Evolutionary conservation across 2,888 invertebrate species (phyloP), one percentile per base, ranked within the genome.

Genomic region (Argyresthia goedartella): DNA sequence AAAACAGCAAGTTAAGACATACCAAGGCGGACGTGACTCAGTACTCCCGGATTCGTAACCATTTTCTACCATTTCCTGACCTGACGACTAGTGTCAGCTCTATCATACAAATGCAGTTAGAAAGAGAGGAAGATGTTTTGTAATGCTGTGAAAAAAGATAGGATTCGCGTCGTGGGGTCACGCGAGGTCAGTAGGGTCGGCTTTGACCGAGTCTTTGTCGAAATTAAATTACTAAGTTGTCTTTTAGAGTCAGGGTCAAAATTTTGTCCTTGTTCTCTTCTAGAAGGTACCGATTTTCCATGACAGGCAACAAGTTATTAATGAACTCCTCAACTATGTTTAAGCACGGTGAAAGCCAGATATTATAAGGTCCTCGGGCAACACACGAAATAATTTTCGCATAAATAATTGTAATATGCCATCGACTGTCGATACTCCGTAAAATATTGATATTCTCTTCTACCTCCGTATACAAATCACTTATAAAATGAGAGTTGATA

Each of bases 131-230:
- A 39, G 25, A 25, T 6, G 8, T 8, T 39, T 39, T 25, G 25
- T 25, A 25, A 6, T 4, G n/a, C n/a, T 39, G 39, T 36, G 15
- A 35, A 48, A 9, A 4, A 33, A 33, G 46, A 25, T 10, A 25
- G 8, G 50, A 51, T 51, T 51, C 44, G 50, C 50, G 43, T 67
- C 62, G 67, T 66, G 74, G 73, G 82, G 76, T 82, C 77, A 81
- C 55, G 52, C n/a, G 69, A 69, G 82, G 73, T 81, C 82, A 81
- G 65, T 48, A 65, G 39, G 65, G 67, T 79, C 75, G 77, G 81
- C 81, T 81, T 74, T 76, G 79, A 79, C 81, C 78, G 69, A 59
- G n/a, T 8, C 43, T 51, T 45, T 51, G 51, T 36, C 51, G 49
- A 49, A 49, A 39, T 39, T 9, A 16, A 44, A n/a, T n/a, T n/a